Evolutionary conservation across 2,888 invertebrate genomes (phyloP).

Genomic region (Autographa gamma): DNA sequence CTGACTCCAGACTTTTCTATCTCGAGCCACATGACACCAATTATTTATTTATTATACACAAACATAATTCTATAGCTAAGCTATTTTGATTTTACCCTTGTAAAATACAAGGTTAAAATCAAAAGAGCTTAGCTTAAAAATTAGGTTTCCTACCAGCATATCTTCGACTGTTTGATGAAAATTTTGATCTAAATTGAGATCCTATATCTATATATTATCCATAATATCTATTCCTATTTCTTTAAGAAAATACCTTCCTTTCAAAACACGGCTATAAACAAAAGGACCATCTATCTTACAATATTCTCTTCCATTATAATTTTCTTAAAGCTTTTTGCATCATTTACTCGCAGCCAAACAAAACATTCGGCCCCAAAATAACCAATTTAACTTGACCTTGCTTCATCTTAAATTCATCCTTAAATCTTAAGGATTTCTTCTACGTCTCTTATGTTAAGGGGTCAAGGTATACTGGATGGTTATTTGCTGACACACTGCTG

Average conservation of each 20-base stretch:
- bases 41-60: no score
- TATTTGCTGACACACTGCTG: conserved; percentile 59
- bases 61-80: no score
- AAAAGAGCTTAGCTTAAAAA: no score
- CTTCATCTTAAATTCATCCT: conserved; percentile 48
- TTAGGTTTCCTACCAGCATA: no score
- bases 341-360: conserved; percentile 74
- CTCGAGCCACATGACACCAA: no score
- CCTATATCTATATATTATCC: no score
- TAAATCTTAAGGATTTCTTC: conserved; percentile 30
- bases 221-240: neutral
- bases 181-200: no score
- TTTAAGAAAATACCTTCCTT: neutral
- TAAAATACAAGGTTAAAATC: no score
- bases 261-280: conserved; percentile 32
- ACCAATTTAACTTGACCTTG: conserved; percentile 59
- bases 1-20: no score
- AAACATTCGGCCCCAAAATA: conserved; percentile 57
- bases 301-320: conserved; percentile 57
- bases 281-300: conserved; percentile 62
- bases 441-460: conserved; percentile 38
- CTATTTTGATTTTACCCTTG: no score
- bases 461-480: conserved; percentile 62
- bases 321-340: conserved; percentile 76
- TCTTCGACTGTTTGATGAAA: no score